Evolutionary conservation across 2,888 invertebrate genomes (phyloP).

Genomic region (Tanaodytes sp.): DNA sequence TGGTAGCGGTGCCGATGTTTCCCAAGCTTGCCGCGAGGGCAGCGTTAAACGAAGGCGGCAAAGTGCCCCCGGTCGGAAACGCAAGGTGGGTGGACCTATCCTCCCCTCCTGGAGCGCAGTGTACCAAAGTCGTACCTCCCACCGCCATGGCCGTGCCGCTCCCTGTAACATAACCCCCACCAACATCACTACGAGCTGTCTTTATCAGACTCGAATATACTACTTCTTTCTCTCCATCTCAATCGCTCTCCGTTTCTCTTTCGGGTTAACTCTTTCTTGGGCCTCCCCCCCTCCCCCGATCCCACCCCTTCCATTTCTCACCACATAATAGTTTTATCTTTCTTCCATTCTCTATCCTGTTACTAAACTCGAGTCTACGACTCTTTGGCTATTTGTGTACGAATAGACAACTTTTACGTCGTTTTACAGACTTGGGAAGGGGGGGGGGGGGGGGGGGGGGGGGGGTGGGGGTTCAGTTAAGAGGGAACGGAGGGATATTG

Average conservation of each 20-base stretch:
- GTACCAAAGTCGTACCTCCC: conserved; percentile 78
- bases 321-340: too few relatives aligned
- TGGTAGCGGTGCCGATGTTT: conserved; percentile 70
- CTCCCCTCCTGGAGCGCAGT: conserved; percentile 79
- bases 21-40: conserved; percentile 70
- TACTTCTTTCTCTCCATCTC: conserved; percentile 16
- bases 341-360: conserved; percentile 14
- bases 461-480: conserved; percentile 23
- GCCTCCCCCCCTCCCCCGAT: neutral
- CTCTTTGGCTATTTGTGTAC: conserved; percentile 37
- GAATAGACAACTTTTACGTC: conserved; percentile 38
- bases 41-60: conserved; percentile 73
- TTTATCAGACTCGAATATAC: conserved; percentile 32
- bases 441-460: too few relatives aligned
- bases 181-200: conserved; percentile 16
- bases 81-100: conserved; percentile 75
- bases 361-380: conserved; percentile 35
- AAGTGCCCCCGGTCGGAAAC: conserved; percentile 71
- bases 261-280: neutral
- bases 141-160: conserved; percentile 80
- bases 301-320: neutral
- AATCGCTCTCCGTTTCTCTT: conserved; percentile 15
- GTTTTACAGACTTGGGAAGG: conserved; percentile 17
- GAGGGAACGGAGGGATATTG: too few relatives aligned
- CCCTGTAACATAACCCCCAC: conserved; percentile 73